phyloP scores from a whole-genome alignment of 2,888 invertebrate species.

The Dioctria linearis region DNA sequence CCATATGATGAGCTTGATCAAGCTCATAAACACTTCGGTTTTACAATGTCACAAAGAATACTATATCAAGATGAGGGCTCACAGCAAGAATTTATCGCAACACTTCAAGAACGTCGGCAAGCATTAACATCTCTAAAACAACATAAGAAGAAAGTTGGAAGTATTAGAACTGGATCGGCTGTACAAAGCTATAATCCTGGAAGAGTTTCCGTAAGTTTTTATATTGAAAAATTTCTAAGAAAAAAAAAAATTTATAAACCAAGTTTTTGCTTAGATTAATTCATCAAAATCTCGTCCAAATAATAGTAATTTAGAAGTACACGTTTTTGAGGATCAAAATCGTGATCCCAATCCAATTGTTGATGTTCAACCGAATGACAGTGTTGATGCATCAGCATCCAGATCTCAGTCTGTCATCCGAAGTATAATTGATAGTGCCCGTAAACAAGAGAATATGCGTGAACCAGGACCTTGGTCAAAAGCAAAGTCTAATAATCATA shows the following conservation, averaged over 20 bases:
- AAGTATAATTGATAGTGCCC: conserved; percentile 75
- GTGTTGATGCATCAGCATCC: neutral
- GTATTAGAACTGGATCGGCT: conserved; percentile 72
- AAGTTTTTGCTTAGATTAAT: conserved; percentile 27
- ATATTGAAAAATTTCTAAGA: neutral
- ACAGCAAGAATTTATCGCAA: conserved; percentile 74
- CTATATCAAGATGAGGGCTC: conserved; percentile 74
- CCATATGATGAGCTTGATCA: conserved; percentile 83
- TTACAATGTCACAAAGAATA: conserved; percentile 66
- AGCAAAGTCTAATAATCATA: conserved; percentile 61
- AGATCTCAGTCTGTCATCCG: conserved; percentile 63
- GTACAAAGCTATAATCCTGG: conserved; percentile 66
- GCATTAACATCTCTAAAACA: conserved; percentile 83
- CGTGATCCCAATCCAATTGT: conserved; percentile 64
- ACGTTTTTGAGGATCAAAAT: conserved; percentile 70
- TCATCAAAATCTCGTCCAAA: neutral
- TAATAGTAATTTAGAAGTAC: conserved; percentile 74
- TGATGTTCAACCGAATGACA: conserved; percentile 55
- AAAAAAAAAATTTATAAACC: neutral
- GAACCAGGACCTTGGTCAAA: conserved; percentile 82
- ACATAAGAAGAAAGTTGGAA: conserved; percentile 76
- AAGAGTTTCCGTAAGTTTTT: conserved; percentile 63
- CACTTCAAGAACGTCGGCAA: conserved; percentile 80
- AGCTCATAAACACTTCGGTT: conserved; percentile 79
- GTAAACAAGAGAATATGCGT: conserved; percentile 79